Percentiles rank a stretch among this genome's conserved stretches.
These are phyloP conservation scores for Panopea generosa DNA, from an alignment of 2,888 invertebrate species.

Conservation along the genomic window DNA sequence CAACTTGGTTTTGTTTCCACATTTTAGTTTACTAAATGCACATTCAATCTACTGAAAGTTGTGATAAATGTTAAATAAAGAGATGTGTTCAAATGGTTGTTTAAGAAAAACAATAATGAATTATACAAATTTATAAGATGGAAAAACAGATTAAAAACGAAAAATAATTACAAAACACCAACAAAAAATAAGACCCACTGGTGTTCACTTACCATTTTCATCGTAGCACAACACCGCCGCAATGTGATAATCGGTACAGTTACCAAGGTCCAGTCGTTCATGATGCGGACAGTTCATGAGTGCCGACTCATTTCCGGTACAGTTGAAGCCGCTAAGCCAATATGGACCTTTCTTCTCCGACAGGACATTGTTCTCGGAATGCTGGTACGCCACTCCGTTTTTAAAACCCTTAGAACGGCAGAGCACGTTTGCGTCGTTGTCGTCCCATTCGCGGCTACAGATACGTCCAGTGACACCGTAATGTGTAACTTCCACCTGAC, in stretches of 20 bases:
- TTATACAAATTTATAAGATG: too few relatives aligned
- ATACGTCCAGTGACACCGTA: conserved; percentile 86
- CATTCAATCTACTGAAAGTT: too few relatives aligned
- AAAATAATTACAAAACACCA: too few relatives aligned
- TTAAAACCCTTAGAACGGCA: conserved; percentile 80
- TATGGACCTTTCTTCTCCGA: conserved; percentile 71
- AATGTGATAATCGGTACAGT: conserved; percentile 72
- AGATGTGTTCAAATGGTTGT: too few relatives aligned
- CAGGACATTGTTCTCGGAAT: conserved; percentile 52
- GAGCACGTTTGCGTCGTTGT: conserved; percentile 89
- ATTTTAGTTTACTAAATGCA: too few relatives aligned
- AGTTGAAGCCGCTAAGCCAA: conserved; percentile 76
- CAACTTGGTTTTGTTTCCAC: too few relatives aligned
- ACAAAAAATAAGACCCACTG: too few relatives aligned
- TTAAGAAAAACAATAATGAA: too few relatives aligned
- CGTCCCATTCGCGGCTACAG: conserved; percentile 91
- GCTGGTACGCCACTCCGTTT: conserved; percentile 70
- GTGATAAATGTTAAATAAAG: too few relatives aligned
- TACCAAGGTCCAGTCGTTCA: conserved; percentile 68
- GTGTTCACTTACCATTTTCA: conserved; percentile 64
- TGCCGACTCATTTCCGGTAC: conserved; percentile 72
- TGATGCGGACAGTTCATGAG: conserved; percentile 71
- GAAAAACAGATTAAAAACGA: too few relatives aligned
- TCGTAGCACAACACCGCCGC: conserved; percentile 78
- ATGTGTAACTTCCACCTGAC: conserved; percentile 73